Evolutionary conservation across 2,888 invertebrate species (phyloP), one percentile per base, ranked within the genome.

Genomic region (Eumerus sabulonum): DNA sequence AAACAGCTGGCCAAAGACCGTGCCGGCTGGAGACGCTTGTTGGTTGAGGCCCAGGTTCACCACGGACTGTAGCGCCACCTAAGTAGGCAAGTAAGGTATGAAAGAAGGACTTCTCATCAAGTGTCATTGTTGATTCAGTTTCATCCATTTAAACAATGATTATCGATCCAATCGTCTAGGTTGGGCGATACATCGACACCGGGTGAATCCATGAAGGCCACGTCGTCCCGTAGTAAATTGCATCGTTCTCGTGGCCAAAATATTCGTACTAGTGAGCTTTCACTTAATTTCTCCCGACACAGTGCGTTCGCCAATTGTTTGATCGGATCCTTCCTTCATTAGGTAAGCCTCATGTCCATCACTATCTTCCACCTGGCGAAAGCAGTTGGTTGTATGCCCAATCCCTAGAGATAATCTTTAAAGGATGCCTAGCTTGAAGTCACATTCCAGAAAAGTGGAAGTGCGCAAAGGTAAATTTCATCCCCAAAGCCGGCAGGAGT

Each of bases 351-450:
- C 96, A 67, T 94, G 93, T 2, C 93, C 94, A 83, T 96, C 94
- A 0, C 95, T 95, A 72, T 98, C 98, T 90, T 97, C 98, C 1
- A 99, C 99, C 90, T 99, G 99, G 64, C 99, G 92, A 89, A 99
- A 99, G 89, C 99, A 99, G 90, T 99, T 98, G 67, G 99, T 99
- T 4, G 99, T 99, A 89, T 99, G 99, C 0, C 99, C 99, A 86
- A 99, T 98, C 62, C 98, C 99, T n/a, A n/a, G n/a, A n/a, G n/a
- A n/a, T n/a, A n/a, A n/a, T n/a, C n/a, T n/a, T n/a, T n/a, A n/a
- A n/a, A n/a, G n/a, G n/a, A n/a, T n/a, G n/a, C n/a, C n/a, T n/a
- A n/a, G n/a, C n/a, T n/a, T n/a, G n/a, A n/a, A n/a, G n/a, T n/a
- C n/a, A n/a, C n/a, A n/a, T n/a, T n/a, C n/a, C n/a, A n/a, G n/a